phyloP scores from a whole-genome alignment of 2,888 invertebrate species.

The Glaucopsyche alexis region DNA sequence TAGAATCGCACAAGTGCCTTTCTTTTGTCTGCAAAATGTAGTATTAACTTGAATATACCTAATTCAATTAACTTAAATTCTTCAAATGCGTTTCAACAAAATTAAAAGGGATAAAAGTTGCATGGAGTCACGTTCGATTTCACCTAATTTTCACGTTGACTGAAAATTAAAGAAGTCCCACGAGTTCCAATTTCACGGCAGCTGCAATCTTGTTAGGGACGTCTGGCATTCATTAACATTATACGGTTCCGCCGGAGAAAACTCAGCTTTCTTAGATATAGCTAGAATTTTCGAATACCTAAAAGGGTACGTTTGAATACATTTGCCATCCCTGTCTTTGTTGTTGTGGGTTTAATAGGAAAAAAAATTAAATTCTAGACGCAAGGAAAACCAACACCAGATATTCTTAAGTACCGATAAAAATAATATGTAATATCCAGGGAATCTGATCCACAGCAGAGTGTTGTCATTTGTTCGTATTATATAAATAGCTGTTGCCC shows the following conservation, averaged over 20 bases:
- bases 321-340: background rate
- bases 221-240: conserved; percentile 77
- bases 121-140: conserved; percentile 49
- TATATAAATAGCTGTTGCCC: too few species aligned
- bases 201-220: conserved; percentile 75
- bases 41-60: background rate
- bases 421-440: too few species aligned
- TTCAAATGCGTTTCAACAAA: conserved; percentile 19
- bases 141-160: conserved; percentile 69
- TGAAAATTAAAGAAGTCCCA: conserved; percentile 76
- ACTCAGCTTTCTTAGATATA: conserved; percentile 42
- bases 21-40: background rate
- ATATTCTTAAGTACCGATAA: too few species aligned
- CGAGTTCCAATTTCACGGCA: conserved; percentile 74
- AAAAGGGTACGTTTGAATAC: background rate
- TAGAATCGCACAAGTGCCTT: too few species aligned
- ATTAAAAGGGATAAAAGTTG: background rate
- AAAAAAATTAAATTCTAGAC: background rate
- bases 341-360: background rate
- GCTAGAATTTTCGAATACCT: background rate
- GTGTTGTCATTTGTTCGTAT: too few species aligned
- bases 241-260: conserved; percentile 67
- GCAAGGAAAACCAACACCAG: too few species aligned
- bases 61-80: background rate
- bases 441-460: too few species aligned